Percentiles rank a stretch among this genome's conserved stretches.
phyloP scores from a whole-genome alignment of 2,888 invertebrate species.

The Rambutsinella grinnellia region DNA sequence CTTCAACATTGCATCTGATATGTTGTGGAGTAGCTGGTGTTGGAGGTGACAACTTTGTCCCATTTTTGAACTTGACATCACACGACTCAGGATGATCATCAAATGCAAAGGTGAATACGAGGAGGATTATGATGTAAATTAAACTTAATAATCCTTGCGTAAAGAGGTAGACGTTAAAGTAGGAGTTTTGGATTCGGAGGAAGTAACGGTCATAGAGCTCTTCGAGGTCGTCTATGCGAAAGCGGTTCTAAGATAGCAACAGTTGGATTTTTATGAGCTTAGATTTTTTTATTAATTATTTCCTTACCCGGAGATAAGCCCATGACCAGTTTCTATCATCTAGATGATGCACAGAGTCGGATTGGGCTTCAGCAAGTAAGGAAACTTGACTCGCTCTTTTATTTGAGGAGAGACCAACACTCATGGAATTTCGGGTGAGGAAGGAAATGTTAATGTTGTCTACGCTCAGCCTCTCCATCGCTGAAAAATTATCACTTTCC shows the following conservation, averaged over 20 bases:
- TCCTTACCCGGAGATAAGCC: conserved; percentile 76
- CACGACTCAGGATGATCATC: conserved; percentile 12
- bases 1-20: conserved; percentile 12
- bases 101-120: conserved; percentile 46
- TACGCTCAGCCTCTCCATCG: conserved; percentile 58
- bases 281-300: too few relatives aligned
- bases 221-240: conserved; percentile 81
- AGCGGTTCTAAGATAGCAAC: conserved; percentile 78
- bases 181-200: conserved; percentile 82
- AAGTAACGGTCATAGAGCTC: conserved; percentile 82
- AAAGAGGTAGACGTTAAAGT: conserved; percentile 81
- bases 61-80: not conserved
- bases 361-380: conserved; percentile 51
- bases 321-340: conserved; percentile 74
- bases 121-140: conserved; percentile 71
- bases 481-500: conserved; percentile 24
- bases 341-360: conserved; percentile 63
- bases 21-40: not conserved
- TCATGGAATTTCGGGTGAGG: conserved; percentile 57
- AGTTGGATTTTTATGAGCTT: not conserved
- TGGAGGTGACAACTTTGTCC: not conserved
- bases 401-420: conserved; percentile 30
- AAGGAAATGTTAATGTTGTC: conserved; percentile 54
- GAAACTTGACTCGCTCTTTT: conserved; percentile 58
- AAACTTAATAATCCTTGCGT: conserved; percentile 78